phyloP scores from a whole-genome alignment of 2,888 invertebrate genomes.

The Hypena proboscidalis region DNA sequence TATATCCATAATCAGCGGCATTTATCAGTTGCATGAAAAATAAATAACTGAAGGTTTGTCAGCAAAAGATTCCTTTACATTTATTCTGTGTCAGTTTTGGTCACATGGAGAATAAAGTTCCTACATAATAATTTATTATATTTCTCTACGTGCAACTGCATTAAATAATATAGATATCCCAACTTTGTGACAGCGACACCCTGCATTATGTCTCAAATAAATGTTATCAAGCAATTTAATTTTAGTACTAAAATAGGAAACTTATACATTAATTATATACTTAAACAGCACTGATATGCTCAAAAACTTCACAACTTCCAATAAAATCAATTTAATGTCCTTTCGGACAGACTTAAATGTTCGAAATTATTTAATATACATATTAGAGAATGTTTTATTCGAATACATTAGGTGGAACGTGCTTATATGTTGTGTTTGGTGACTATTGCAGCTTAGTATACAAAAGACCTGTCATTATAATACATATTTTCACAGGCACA shows the following conservation, averaged over 20 bases:
- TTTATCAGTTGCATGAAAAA: slow-evolving; percentile 25
- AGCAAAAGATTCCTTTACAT: slow-evolving; percentile 21
- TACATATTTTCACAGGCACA: neutral
- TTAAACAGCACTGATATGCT: slow-evolving; percentile 72
- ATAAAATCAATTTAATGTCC: slow-evolving; percentile 65
- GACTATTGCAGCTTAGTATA: slow-evolving; percentile 24
- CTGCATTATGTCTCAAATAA: slow-evolving; percentile 28
- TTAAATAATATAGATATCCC: slow-evolving; percentile 35
- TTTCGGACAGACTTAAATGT: slow-evolving; percentile 47
- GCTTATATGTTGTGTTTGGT: slow-evolving; percentile 24
- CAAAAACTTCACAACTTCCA: slow-evolving; percentile 69
- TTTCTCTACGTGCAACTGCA: slow-evolving; percentile 55
- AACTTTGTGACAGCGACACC: slow-evolving; percentile 32
- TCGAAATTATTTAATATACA: slow-evolving; percentile 41
- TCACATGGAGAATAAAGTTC: slow-evolving; percentile 73
- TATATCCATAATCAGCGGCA: slow-evolving; percentile 18
- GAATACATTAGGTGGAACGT: slow-evolving; percentile 45
- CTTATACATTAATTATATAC: slow-evolving; percentile 52
- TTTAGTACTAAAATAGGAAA: slow-evolving; percentile 61
- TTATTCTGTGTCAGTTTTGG: slow-evolving; percentile 62
- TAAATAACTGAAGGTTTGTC: slow-evolving; percentile 16
- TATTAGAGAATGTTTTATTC: slow-evolving; percentile 38
- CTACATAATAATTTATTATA: slow-evolving; percentile 52
- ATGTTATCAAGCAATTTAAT: slow-evolving; percentile 41
- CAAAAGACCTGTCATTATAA: slow-evolving; percentile 3